Conservation (phyloP, 2,797 vertebrate species). For the Alexandromys oeconomus region DNA sequence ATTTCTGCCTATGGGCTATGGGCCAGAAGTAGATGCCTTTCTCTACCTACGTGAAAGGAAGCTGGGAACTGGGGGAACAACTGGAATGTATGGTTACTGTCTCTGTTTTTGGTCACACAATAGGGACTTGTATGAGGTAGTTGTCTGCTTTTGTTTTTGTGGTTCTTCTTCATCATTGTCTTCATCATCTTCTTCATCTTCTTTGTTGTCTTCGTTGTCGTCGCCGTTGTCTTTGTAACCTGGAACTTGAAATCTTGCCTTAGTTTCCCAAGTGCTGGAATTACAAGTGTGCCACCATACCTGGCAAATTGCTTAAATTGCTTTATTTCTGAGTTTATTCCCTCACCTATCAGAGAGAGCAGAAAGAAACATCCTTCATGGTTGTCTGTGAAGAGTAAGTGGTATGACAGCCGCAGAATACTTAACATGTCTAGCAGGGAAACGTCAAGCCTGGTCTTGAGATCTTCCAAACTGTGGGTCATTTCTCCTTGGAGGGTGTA, state of each 20-base stretch:
- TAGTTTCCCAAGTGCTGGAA: not conserved
- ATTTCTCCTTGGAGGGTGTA: conserved; percentile 29
- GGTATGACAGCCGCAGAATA: not conserved
- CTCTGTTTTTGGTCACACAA: not conserved
- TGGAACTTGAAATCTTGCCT: not conserved
- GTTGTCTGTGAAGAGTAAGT: conserved; percentile 1
- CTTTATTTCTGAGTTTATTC: conserved; percentile 51
- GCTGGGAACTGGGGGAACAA: not conserved
- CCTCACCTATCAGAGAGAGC: conserved; percentile 7
- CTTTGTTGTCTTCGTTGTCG: too few species aligned
- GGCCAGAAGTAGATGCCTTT: not conserved
- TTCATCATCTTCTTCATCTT: not conserved
- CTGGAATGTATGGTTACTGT: not conserved
- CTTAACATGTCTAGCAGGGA: not conserved
- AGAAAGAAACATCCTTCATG: not conserved
- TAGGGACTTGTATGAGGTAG: not conserved
- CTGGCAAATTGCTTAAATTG: not conserved
- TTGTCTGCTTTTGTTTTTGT: not conserved
- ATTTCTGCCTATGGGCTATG: not conserved
- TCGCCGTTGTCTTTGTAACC: not conserved
- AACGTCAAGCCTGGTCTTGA: conserved; percentile 41
- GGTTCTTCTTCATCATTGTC: too few species aligned
- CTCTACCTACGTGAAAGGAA: conserved; percentile 4
- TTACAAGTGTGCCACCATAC: not conserved
- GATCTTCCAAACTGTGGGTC: conserved; percentile 32